Evolutionary conservation across 2,113 vertebrate species (phyloP).

Genomic region (human): DNA sequence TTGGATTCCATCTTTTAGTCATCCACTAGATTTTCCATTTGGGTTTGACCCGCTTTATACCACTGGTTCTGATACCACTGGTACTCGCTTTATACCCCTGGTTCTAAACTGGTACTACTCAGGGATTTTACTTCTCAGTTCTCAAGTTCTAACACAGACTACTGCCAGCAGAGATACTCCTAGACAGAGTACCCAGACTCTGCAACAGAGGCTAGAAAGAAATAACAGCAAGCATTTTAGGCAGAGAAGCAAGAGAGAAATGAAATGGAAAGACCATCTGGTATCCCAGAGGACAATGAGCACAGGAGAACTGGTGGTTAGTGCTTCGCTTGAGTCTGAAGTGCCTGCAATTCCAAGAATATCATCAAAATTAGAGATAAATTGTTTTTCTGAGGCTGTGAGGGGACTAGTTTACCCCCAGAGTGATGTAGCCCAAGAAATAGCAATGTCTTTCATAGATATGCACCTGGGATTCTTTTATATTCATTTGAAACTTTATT

Average conservation of each 20-base stretch:
- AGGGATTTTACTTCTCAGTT: neutral
- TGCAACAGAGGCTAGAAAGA: neutral
- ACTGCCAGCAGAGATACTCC: neutral
- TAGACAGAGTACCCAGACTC: neutral
- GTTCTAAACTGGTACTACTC: neutral
- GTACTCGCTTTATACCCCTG: neutral
- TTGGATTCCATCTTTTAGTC: neutral
- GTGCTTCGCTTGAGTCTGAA: neutral
- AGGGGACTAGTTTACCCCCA: neutral
- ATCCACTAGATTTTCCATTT: neutral
- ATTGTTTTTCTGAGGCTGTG: neutral
- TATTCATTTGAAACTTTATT: conserved; percentile 34
- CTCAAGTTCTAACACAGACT: neutral
- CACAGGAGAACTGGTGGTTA: neutral
- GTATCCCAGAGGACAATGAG: neutral
- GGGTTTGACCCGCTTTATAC: neutral
- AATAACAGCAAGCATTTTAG: neutral
- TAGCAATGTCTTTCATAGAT: neutral
- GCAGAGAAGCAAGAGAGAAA: neutral
- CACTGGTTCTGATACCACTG: neutral
- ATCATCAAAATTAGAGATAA: neutral
- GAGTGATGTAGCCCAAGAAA: neutral
- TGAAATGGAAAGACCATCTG: neutral
- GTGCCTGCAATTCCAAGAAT: neutral
- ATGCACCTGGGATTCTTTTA: conserved; percentile 11